phyloP scores from a whole-genome alignment of 2,888 invertebrate genomes.

The Eudasyphora cyanicolor region DNA sequence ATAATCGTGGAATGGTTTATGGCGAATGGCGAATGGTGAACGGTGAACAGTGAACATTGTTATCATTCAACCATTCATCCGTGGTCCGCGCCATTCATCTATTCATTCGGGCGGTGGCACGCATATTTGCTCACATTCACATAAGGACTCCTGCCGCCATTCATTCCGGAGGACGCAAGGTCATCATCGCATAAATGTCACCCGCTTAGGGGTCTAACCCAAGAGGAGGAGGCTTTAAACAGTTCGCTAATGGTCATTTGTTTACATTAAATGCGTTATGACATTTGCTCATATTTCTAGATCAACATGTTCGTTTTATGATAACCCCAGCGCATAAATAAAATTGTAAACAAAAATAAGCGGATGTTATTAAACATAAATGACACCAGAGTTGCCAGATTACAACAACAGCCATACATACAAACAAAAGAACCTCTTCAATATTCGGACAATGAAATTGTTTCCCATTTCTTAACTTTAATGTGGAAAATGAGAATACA shows the following conservation, averaged over 20 bases:
- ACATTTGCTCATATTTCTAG: constrained; percentile 25
- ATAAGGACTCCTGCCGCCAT: neutral
- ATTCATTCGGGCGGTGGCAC: neutral
- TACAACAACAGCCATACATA: neutral
- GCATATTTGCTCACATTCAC: neutral
- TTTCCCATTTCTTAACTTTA: too few relatives aligned
- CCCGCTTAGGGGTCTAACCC: neutral
- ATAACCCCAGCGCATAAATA: constrained; percentile 32
- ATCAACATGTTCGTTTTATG: constrained; percentile 45
- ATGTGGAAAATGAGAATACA: too few relatives aligned
- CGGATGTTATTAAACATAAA: constrained; percentile 8
- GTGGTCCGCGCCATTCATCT: neutral
- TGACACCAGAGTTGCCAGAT: neutral
- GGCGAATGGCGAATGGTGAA: too few relatives aligned
- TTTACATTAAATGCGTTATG: constrained; percentile 31
- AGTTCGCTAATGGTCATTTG: constrained; percentile 19
- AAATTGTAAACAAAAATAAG: constrained; percentile 21
- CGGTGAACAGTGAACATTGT: too few relatives aligned
- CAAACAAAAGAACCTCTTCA: too few relatives aligned
- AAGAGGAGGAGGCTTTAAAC: neutral
- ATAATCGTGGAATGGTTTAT: neutral
- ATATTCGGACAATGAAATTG: too few relatives aligned
- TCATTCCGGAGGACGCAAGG: neutral
- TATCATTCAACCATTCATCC: neutral
- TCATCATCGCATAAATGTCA: neutral